Percentiles rank a stretch among this genome's conserved stretches.
Evolutionary conservation across 2,113 vertebrate genomes (phyloP).

Genomic region (Equus quagga): DNA sequence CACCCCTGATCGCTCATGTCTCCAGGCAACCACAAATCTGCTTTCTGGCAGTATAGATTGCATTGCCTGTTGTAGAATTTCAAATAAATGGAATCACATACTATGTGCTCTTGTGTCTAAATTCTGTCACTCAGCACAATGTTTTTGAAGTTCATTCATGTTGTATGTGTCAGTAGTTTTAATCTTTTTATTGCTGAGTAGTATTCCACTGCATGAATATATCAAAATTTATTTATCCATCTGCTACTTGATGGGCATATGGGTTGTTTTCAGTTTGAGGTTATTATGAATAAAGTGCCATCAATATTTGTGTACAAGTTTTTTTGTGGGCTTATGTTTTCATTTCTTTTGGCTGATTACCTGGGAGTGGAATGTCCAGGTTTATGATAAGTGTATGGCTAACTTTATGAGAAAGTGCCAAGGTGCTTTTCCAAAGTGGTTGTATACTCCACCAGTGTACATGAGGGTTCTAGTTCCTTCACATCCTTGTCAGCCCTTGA

Average conservation of each 20-base stretch:
- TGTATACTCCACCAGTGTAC: background rate
- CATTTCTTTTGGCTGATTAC: background rate
- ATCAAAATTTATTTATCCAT: background rate
- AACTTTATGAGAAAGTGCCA: background rate
- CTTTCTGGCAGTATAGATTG: background rate
- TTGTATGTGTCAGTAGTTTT: background rate
- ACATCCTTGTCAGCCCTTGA: background rate
- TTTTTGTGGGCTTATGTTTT: conserved; percentile 11
- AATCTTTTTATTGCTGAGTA: background rate
- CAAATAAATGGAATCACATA: background rate
- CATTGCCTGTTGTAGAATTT: background rate
- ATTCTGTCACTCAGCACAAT: background rate
- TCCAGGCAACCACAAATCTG: background rate
- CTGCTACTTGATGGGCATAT: background rate
- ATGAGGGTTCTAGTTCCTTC: background rate
- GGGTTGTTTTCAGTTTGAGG: background rate
- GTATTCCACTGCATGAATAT: background rate
- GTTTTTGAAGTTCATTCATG: background rate
- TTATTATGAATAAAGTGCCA: conserved; percentile 2
- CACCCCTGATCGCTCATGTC: background rate
- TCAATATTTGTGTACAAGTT: background rate
- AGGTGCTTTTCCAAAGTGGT: background rate
- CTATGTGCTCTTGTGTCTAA: background rate
- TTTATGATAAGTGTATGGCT: background rate
- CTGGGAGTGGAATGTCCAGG: background rate